Percentiles rank a stretch among this genome's conserved stretches.
Evolutionary conservation across 92 coral and sea anemone species (phyloP).

Genomic region (Galaxea fascicularis): DNA sequence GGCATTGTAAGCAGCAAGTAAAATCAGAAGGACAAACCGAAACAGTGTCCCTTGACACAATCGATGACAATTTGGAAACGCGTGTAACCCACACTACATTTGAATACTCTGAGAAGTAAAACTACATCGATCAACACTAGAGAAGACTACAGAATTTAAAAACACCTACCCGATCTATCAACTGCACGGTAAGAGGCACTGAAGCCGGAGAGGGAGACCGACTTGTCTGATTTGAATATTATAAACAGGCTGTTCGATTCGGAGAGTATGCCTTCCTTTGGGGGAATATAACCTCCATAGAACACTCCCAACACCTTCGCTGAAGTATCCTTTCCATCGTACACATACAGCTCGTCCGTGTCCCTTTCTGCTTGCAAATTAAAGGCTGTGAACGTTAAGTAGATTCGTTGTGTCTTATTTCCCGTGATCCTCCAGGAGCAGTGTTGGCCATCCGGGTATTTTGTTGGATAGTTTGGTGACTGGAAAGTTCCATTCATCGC

Average conservation of each 20-base stretch:
- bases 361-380: constrained; percentile 22
- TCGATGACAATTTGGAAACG: too few species aligned
- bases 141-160: too few species aligned
- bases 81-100: too few species aligned
- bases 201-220: constrained; percentile 26
- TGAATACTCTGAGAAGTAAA: too few species aligned
- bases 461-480: constrained; percentile 65
- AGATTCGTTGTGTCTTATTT: constrained; percentile 30
- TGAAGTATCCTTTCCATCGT: constrained; percentile 46
- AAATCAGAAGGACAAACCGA: too few species aligned
- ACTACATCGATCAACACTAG: too few species aligned
- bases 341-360: constrained; percentile 49
- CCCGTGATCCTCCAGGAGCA: constrained; percentile 76
- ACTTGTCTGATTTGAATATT: constrained; percentile 52
- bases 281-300: constrained; percentile 42
- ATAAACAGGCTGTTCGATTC: constrained; percentile 49
- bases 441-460: constrained; percentile 68
- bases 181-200: not conserved
- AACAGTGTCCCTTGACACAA: too few species aligned
- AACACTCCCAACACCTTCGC: constrained; percentile 49
- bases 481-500: constrained; percentile 59
- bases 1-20: too few species aligned
- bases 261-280: constrained; percentile 45
- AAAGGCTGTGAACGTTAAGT: constrained; percentile 62
- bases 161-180: too few species aligned